These are phyloP conservation scores for Sympetrum striolatum DNA, from an alignment of 2,888 invertebrate genomes.

Conservation along the genomic window DNA sequence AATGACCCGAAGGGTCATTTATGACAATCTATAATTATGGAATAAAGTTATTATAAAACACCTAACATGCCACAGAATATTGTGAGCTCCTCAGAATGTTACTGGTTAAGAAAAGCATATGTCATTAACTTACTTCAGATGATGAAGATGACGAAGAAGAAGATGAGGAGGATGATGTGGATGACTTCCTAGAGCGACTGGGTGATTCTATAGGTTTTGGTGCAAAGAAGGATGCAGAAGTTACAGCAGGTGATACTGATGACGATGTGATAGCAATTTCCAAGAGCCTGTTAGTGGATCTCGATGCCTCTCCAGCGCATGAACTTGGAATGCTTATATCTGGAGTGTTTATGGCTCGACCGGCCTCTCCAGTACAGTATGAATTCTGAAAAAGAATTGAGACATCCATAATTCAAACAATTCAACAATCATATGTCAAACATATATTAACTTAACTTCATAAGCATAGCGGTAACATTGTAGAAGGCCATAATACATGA, in stretches of 20 bases:
- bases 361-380: conserved; percentile 84
- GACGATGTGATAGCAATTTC: conserved; percentile 46
- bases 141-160: conserved; percentile 47
- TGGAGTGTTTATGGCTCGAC: conserved; percentile 54
- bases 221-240: background rate
- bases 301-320: background rate
- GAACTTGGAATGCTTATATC: background rate
- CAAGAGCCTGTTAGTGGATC: conserved; percentile 48
- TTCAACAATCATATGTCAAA: no score
- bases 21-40: no score
- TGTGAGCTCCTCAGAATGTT: no score
- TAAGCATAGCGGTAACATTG: no score
- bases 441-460: no score
- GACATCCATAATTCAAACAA: no score
- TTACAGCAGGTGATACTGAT: conserved; percentile 6
- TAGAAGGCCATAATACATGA: no score
- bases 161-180: conserved; percentile 50
- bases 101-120: no score
- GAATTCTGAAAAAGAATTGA: conserved; percentile 68
- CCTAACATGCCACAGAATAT: background rate
- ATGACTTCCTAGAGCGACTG: conserved; percentile 47
- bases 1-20: no score
- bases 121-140: background rate
- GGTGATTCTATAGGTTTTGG: conserved; percentile 47
- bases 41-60: no score